These are phyloP conservation scores for Zaprionus davidi DNA, from an alignment of 1,140 invertebrate species.

Conservation along the genomic window DNA sequence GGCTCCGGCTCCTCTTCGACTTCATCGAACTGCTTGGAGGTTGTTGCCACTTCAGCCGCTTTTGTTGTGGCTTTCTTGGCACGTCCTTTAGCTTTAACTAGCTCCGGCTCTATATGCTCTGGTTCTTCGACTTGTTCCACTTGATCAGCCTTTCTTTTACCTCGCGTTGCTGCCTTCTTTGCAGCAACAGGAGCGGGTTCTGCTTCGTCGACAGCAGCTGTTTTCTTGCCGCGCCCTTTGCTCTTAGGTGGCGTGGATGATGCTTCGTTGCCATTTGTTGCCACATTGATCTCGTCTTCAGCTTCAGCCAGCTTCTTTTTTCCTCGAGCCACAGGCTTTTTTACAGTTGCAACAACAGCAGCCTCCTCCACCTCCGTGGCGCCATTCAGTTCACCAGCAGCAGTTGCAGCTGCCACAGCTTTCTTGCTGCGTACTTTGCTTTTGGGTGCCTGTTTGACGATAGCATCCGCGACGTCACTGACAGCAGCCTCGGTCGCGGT, in stretches of 20 bases:
- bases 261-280: slow-evolving; percentile 22
- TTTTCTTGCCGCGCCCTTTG: slow-evolving; percentile 50
- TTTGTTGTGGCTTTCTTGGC: slow-evolving; percentile 51
- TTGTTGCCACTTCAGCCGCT: slow-evolving; percentile 28
- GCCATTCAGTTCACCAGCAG: slow-evolving; percentile 16
- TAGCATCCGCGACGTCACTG: slow-evolving; percentile 1
- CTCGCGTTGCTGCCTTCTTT: slow-evolving; percentile 2
- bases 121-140: slow-evolving; percentile 8
- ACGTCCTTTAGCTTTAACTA: slow-evolving; percentile 46
- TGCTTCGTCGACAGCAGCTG: not conserved
- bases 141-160: slow-evolving; percentile 9
- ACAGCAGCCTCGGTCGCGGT: slow-evolving; percentile 11
- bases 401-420: slow-evolving; percentile 3
- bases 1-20: not conserved
- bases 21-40: slow-evolving; percentile 2
- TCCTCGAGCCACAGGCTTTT: slow-evolving; percentile 5
- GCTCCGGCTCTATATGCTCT: slow-evolving; percentile 22
- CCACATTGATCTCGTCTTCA: slow-evolving; percentile 14
- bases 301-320: slow-evolving; percentile 13
- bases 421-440: slow-evolving; percentile 55
- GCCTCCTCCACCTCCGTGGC: not conserved
- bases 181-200: not conserved
- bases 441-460: slow-evolving; percentile 31
- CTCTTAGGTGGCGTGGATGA: not conserved
- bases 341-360: not conserved